Evolutionary conservation across 1,140 invertebrate genomes (phyloP), one percentile per base, ranked within the genome.

Genomic region (Anadara kagoshimensis): DNA sequence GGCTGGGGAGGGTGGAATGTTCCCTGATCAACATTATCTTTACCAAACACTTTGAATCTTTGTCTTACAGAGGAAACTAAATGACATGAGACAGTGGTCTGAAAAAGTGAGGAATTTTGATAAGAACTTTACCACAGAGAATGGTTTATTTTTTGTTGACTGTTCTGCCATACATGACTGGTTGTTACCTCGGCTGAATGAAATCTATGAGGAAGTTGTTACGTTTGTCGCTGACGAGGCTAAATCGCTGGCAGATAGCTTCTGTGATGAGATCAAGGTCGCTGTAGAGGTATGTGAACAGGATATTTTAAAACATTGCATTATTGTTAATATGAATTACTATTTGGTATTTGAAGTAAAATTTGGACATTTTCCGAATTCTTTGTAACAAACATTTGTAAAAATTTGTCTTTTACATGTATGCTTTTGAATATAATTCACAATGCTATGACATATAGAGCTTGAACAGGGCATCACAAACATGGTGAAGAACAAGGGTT

Each of bases 41-140:
- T 29, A 22, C 57, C 22, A 20, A 54, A 22, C 1, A 22, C 5
- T 62, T 68, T n/a, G 20, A 7, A n/a, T 57, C 47, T 61, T 68
- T 36, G 29, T 3, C 44, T 77, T 82, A 18, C 78, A 89, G 87
- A 86, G 88, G 88, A 87, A 85, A 79, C 72, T 89, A 58, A 88
- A 80, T 41, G 84, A 86, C 57, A 62, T 89, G 22, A 77, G 85
- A 29, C 77, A 80, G 61, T 89, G 87, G 87, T 81, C 79, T 43
- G 87, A 89, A 22, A 84, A 81, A 72, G 81, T 88, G 10, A 76
- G 82, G 18, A 85, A 83, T 68, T 88, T 87, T 83, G 87, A 89
- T 44, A 59, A 73, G n/a, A 80, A 57, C 61, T 86, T 86, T 45
- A 77, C 78, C 5, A 86, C 88, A 18, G 76, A 83, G 54, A 89